phyloP scores from a whole-genome alignment of 2,113 vertebrate genomes.

The Otocyon megalotis region DNA sequence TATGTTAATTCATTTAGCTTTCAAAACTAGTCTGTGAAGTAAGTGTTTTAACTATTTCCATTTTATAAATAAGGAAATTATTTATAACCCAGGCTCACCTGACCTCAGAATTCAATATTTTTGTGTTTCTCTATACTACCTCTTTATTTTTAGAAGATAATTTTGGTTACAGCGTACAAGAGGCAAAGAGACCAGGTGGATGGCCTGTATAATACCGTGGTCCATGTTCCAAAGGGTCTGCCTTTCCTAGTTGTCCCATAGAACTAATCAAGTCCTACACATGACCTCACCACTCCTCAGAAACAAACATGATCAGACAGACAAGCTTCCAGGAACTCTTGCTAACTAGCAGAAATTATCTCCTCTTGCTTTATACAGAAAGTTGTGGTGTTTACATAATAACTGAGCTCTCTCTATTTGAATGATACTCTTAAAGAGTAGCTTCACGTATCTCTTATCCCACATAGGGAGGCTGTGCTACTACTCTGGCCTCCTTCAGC shows the following conservation, averaged over 20 bases:
- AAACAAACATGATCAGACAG: background rate
- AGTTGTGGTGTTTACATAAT: background rate
- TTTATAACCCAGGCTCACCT: background rate
- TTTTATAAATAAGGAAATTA: slow-evolving; percentile 39
- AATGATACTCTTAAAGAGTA: background rate
- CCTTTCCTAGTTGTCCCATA: background rate
- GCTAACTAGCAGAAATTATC: slow-evolving; percentile 18
- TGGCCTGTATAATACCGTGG: background rate
- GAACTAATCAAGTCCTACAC: background rate
- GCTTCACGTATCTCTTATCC: background rate
- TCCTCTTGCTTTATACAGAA: background rate
- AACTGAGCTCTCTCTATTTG: background rate
- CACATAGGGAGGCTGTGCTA: background rate
- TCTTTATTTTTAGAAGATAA: slow-evolving; percentile 29
- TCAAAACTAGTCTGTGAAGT: background rate
- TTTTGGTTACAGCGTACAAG: background rate
- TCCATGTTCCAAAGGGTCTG: background rate
- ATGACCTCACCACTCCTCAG: background rate
- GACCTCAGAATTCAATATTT: slow-evolving; percentile 24
- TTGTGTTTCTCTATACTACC: background rate
- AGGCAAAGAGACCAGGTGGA: background rate
- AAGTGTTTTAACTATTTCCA: background rate
- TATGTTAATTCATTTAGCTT: slow-evolving; percentile 37
- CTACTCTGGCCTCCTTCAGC: background rate
- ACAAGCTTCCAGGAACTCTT: background rate